Evolutionary conservation across 2,888 invertebrate species (phyloP).

Genomic region (Drosophila nr. perissopoda): DNA sequence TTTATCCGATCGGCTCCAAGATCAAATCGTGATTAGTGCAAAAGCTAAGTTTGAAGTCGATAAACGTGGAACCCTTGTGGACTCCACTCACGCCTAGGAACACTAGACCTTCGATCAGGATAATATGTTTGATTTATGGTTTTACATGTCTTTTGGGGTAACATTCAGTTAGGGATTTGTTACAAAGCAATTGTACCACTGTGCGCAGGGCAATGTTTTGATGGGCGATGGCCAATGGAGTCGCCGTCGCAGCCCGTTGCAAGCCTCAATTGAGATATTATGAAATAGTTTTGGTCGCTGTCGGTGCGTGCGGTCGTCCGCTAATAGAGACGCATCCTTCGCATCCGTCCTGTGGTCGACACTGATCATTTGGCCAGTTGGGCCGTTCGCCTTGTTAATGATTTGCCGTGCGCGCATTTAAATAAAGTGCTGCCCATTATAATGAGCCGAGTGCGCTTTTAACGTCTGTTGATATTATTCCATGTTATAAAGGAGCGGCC

Average conservation of each 20-base stretch:
- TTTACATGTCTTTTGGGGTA: background rate
- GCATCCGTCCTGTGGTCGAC: slow-evolving; percentile 22
- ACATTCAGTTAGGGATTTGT: background rate
- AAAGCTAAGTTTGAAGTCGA: background rate
- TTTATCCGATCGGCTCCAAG: background rate
- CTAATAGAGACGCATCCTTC: slow-evolving; percentile 71
- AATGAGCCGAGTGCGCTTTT: slow-evolving; percentile 69
- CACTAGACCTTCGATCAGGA: background rate
- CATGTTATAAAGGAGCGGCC: slow-evolving; percentile 73
- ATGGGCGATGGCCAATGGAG: slow-evolving; percentile 54
- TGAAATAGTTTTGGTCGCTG: slow-evolving; percentile 65
- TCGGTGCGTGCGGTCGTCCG: slow-evolving; percentile 73
- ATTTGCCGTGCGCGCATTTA: slow-evolving; percentile 79
- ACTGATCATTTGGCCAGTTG: slow-evolving; percentile 14
- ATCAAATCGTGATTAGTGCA: background rate
- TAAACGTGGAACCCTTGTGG: background rate
- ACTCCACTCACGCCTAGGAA: background rate
- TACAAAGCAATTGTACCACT: slow-evolving; percentile 6
- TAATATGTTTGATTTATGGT: too few relatives aligned
- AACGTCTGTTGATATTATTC: slow-evolving; percentile 66
- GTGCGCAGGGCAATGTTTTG: slow-evolving; percentile 44
- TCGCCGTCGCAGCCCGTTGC: slow-evolving; percentile 22
- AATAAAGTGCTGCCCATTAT: slow-evolving; percentile 80
- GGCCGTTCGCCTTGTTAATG: slow-evolving; percentile 75
- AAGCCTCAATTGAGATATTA: slow-evolving; percentile 75